A percentile compares a stretch with the other conserved stretches of the same genome.
Conservation (phyloP, 2,113 vertebrate species). For the Sinosuthora webbiana region DNA sequence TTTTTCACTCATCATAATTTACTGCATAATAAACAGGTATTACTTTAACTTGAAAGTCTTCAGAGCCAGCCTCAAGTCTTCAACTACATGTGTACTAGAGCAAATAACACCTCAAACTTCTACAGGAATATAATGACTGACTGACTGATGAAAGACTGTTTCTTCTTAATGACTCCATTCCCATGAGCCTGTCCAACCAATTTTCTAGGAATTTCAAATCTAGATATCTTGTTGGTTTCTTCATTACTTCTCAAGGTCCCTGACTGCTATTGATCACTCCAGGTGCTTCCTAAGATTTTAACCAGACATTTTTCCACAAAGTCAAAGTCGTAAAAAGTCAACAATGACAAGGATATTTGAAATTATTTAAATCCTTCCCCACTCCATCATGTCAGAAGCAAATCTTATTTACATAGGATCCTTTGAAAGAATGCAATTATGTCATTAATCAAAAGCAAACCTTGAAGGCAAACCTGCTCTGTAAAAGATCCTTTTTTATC, state of each 20-base stretch:
- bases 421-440: slow-evolving; percentile 39
- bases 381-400: slow-evolving; percentile 34
- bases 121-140: not conserved
- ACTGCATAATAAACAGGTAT: not conserved
- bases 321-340: not conserved
- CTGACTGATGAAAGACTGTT: not conserved
- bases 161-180: not conserved
- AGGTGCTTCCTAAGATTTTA: not conserved
- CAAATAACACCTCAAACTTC: not conserved
- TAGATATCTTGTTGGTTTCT: not conserved
- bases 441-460: slow-evolving; percentile 63
- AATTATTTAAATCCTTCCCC: slow-evolving; percentile 9
- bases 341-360: not conserved
- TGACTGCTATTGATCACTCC: not conserved
- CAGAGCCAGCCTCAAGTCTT: not conserved
- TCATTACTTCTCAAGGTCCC: slow-evolving; percentile 4
- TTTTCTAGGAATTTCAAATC: slow-evolving; percentile 21
- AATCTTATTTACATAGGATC: slow-evolving; percentile 44
- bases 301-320: not conserved
- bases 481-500: slow-evolving; percentile 29
- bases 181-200: not conserved
- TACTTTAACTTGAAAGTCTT: not conserved
- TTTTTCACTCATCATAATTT: not conserved
- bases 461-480: slow-evolving; percentile 30
- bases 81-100: not conserved